These are phyloP conservation scores for Styela clava DNA, from an alignment of 23 tunicate genomes.

Conservation along the genomic window DNA sequence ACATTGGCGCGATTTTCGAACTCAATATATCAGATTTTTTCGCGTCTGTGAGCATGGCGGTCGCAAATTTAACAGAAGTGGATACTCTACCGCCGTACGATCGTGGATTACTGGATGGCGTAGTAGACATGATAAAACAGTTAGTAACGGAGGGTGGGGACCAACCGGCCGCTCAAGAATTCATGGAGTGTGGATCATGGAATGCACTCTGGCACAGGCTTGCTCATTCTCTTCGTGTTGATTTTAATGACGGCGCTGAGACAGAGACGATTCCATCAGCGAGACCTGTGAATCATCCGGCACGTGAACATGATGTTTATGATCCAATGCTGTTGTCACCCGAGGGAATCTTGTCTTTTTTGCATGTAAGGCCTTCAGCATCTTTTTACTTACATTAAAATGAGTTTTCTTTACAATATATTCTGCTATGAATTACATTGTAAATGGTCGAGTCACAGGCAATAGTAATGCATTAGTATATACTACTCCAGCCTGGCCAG, in stretches of 20 bases:
- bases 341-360: constrained; percentile 39
- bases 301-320: constrained; percentile 21
- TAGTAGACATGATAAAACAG: constrained; percentile 59
- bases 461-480: too few relatives aligned
- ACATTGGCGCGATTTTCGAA: constrained; percentile 53
- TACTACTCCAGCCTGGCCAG: too few relatives aligned
- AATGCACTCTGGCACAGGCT: constrained; percentile 80
- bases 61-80: constrained; percentile 80
- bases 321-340: constrained; percentile 80
- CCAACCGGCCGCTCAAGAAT: constrained; percentile 34
- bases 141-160: constrained; percentile 42
- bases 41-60: constrained; percentile 43
- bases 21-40: constrained; percentile 37
- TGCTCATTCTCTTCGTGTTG: constrained; percentile 62
- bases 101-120: constrained; percentile 74
- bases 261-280: constrained; percentile 72
- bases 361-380: constrained; percentile 44
- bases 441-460: too few relatives aligned
- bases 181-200: constrained; percentile 75
- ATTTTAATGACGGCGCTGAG: constrained; percentile 42
- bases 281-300: constrained; percentile 29
- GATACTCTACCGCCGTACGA: constrained; percentile 64
- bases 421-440: too few relatives aligned
- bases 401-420: too few relatives aligned
- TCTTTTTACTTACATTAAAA: too few relatives aligned